phyloP scores from a whole-genome alignment of 2,888 invertebrate species.

The Cephus pulcher region DNA sequence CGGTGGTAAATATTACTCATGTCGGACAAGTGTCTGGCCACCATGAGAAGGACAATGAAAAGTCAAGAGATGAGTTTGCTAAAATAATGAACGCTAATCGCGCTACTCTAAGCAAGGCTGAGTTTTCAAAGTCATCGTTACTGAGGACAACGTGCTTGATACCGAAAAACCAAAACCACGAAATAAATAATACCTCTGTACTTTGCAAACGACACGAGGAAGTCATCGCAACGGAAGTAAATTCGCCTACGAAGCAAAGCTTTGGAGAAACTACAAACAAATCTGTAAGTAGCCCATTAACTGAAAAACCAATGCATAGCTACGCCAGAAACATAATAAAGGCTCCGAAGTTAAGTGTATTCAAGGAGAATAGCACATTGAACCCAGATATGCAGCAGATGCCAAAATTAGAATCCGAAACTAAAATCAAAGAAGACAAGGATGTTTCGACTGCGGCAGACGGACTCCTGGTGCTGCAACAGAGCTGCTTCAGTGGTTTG shows the following conservation, averaged over 20 bases:
- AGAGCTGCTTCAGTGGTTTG: slow-evolving; percentile 30
- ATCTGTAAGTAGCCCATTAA: slow-evolving; percentile 22
- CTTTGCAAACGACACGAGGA: neutral
- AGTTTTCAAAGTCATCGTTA: neutral
- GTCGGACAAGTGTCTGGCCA: neutral
- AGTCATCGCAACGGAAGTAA: neutral
- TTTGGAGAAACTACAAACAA: neutral
- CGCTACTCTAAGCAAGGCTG: neutral
- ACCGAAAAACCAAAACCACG: neutral
- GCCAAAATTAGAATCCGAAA: neutral
- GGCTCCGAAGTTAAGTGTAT: slow-evolving; percentile 43
- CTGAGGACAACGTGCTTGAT: neutral
- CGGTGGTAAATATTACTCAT: slow-evolving; percentile 31
- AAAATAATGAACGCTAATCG: neutral
- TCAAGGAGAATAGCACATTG: slow-evolving; percentile 29
- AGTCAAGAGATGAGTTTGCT: neutral
- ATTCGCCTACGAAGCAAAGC: neutral
- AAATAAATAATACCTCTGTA: neutral
- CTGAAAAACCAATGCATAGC: slow-evolving; percentile 29
- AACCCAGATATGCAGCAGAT: slow-evolving; percentile 8
- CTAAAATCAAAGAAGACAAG: slow-evolving; percentile 26
- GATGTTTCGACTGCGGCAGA: slow-evolving; percentile 35
- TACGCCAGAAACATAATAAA: slow-evolving; percentile 43
- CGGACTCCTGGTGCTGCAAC: slow-evolving; percentile 39
- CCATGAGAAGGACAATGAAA: neutral